Conservation (phyloP, 2,797 vertebrate species). For the Halcyon badia region DNA sequence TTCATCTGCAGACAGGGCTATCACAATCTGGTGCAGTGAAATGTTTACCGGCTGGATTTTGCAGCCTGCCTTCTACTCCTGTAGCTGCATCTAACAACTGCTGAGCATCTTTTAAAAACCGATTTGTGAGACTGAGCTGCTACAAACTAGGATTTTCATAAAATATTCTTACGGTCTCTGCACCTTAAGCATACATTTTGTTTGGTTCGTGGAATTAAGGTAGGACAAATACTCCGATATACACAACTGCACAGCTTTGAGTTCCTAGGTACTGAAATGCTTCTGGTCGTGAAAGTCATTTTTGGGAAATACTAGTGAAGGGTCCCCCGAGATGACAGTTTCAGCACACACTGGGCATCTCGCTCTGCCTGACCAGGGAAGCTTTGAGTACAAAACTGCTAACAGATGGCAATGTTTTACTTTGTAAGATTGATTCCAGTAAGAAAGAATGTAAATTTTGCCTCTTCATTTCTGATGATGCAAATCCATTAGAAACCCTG, state of each 20-base stretch:
- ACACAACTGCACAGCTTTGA: accelerated
- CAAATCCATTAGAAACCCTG: not conserved
- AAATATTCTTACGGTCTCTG: not conserved
- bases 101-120: not conserved
- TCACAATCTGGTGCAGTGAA: not conserved
- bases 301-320: not conserved
- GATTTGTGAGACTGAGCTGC: not conserved
- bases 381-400: not conserved
- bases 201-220: not conserved
- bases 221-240: not conserved
- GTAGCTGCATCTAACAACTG: not conserved
- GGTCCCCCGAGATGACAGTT: not conserved
- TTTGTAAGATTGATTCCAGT: not conserved
- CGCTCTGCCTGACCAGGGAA: not conserved
- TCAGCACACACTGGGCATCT: not conserved
- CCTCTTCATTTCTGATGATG: not conserved
- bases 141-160: not conserved
- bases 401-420: constrained; percentile 18
- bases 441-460: not conserved
- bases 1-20: not conserved
- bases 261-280: not conserved
- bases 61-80: not conserved
- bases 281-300: not conserved
- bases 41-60: not conserved
- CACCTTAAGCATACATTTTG: not conserved